phyloP scores from a whole-genome alignment of 2,888 invertebrate species.

The Candidula unifasciata region DNA sequence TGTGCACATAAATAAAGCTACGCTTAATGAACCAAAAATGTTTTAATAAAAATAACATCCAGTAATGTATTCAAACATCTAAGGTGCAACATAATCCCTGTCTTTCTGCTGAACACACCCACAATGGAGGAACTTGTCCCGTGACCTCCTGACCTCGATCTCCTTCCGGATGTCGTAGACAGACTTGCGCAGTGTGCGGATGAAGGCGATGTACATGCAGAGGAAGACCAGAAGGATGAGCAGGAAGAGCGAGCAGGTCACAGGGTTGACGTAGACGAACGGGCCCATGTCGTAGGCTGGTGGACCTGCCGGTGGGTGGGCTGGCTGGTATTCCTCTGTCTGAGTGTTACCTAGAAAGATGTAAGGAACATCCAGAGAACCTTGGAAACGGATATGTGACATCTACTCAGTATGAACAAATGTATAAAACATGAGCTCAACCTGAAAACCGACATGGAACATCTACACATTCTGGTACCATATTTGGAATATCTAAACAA shows the following conservation, averaged over 20 bases:
- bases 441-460: no score
- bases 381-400: no score
- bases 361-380: neutral
- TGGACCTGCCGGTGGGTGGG: neutral
- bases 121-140: conserved; percentile 51
- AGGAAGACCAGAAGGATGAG: conserved; percentile 46
- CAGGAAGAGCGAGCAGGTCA: conserved; percentile 47
- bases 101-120: conserved; percentile 20
- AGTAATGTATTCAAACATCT: neutral
- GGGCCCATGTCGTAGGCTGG: neutral
- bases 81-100: conserved; percentile 5
- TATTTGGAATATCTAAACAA: no score
- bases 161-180: conserved; percentile 49
- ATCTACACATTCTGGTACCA: no score
- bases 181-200: conserved; percentile 45
- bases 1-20: no score
- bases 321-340: neutral
- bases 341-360: conserved; percentile 6
- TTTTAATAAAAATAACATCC: no score
- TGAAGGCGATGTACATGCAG: conserved; percentile 45
- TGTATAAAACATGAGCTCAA: no score
- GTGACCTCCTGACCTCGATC: conserved; percentile 44
- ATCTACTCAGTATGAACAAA: no score
- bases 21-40: no score
- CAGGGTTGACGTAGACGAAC: conserved; percentile 52